phyloP scores from a whole-genome alignment of 2,797 vertebrate genomes.

The Botia almorhae region DNA sequence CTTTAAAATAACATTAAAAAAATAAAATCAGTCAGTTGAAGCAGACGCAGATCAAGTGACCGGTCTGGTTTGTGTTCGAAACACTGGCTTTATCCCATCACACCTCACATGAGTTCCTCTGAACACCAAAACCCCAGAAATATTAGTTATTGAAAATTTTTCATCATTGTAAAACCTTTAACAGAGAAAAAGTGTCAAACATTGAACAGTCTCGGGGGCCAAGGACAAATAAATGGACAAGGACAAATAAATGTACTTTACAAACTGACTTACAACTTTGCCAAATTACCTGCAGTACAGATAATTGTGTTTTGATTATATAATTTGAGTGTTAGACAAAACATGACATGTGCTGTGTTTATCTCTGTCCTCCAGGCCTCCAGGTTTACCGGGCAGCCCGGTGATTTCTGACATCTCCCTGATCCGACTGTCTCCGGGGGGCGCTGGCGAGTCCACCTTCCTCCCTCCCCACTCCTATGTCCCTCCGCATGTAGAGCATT shows the following conservation, averaged over 20 bases:
- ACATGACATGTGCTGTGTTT: not conserved
- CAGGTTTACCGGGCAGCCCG: conserved; percentile 83
- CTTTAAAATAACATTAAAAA: too few relatives aligned
- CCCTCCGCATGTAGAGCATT: conserved; percentile 95
- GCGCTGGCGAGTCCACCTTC: conserved; percentile 85
- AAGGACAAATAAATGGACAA: not conserved
- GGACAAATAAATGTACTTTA: not conserved
- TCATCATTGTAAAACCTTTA: conserved; percentile 9
- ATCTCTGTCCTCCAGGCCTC: conserved; percentile 74
- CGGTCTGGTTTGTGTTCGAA: conserved; percentile 40
- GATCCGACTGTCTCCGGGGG: conserved; percentile 87
- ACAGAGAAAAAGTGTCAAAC: conserved; percentile 24
- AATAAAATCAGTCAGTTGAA: too few relatives aligned
- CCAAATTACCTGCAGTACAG: not conserved
- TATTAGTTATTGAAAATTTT: conserved; percentile 23
- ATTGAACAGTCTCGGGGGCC: not conserved
- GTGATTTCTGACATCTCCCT: conserved; percentile 92
- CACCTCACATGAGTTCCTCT: conserved; percentile 12
- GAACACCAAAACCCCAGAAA: conserved; percentile 23
- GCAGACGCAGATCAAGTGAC: not conserved
- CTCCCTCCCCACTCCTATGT: conserved; percentile 88
- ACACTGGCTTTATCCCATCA: conserved; percentile 34
- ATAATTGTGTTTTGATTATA: not conserved
- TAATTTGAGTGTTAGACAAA: too few relatives aligned
- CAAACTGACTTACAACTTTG: not conserved